Conservation (phyloP, 2,888 invertebrate species). For the Campoplex nolae region DNA sequence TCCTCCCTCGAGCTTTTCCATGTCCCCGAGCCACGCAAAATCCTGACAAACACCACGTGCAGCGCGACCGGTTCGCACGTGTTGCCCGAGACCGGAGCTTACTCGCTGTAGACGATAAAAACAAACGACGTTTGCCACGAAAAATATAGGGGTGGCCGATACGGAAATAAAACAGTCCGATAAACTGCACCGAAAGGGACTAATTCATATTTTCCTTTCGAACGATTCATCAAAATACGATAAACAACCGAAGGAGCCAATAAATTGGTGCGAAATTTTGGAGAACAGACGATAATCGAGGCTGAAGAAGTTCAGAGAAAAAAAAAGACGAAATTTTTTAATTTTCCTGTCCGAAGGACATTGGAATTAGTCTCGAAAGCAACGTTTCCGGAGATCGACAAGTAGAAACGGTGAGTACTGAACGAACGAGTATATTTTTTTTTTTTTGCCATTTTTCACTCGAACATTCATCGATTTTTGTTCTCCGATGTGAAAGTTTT, state of each 20-base stretch:
- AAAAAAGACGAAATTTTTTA: not conserved
- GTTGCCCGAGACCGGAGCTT: slow-evolving; percentile 74
- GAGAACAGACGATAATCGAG: not conserved
- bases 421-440: not conserved
- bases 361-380: not conserved
- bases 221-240: not conserved
- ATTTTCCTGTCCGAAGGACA: not conserved
- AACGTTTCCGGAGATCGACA: not conserved
- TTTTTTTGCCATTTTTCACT: not conserved
- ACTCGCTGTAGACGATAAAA: not conserved
- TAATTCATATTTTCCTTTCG: not conserved
- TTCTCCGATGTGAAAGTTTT: not conserved
- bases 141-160: not conserved
- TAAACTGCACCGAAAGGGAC: not conserved
- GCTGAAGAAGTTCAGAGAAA: not conserved
- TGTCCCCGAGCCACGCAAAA: slow-evolving; percentile 75
- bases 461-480: not conserved
- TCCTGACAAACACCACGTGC: slow-evolving; percentile 83
- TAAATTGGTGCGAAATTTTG: not conserved
- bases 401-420: slow-evolving; percentile 25
- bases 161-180: not conserved
- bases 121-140: not conserved
- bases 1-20: slow-evolving; percentile 73
- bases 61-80: slow-evolving; percentile 83
- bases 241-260: not conserved